Evolutionary conservation across 2,888 invertebrate species (phyloP).

Genomic region (Eristalis pertinax): DNA sequence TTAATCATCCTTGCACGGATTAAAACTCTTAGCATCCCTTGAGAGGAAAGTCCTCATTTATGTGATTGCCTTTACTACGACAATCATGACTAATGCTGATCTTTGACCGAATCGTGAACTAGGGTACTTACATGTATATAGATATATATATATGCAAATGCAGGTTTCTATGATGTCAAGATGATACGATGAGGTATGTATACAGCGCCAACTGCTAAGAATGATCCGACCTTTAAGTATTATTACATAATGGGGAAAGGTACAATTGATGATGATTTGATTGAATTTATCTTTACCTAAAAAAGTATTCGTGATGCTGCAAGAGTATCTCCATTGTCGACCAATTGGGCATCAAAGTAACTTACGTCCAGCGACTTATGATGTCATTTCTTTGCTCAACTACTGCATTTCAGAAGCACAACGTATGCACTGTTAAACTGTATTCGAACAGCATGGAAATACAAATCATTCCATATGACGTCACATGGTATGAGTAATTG

Average conservation of each 20-base stretch:
- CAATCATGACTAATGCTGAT: conserved; percentile 62
- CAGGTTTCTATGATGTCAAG: too few relatives aligned
- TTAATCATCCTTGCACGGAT: conserved; percentile 54
- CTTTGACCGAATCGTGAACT: conserved; percentile 50
- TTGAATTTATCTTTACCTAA: conserved; percentile 25
- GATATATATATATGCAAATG: background rate
- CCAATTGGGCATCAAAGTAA: conserved; percentile 14
- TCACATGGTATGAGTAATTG: conserved; percentile 25
- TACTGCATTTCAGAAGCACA: conserved; percentile 31
- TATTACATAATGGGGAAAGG: background rate
- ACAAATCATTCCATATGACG: conserved; percentile 33
- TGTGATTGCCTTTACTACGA: conserved; percentile 30
- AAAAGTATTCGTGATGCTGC: conserved; percentile 14
- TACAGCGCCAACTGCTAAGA: background rate
- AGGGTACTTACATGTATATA: background rate
- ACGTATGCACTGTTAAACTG: conserved; percentile 4
- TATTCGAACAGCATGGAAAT: conserved; percentile 6
- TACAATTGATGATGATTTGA: background rate
- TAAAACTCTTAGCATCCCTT: conserved; percentile 1
- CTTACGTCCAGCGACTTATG: conserved; percentile 48
- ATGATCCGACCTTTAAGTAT: background rate
- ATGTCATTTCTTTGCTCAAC: conserved; percentile 51
- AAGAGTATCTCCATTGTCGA: conserved; percentile 17
- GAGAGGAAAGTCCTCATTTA: conserved; percentile 32
- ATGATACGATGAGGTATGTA: background rate